Percentiles rank a stretch among this genome's conserved stretches.
Conservation (phyloP, 1,140 invertebrate genomes). For the Cyrtorhinus lividipennis region DNA sequence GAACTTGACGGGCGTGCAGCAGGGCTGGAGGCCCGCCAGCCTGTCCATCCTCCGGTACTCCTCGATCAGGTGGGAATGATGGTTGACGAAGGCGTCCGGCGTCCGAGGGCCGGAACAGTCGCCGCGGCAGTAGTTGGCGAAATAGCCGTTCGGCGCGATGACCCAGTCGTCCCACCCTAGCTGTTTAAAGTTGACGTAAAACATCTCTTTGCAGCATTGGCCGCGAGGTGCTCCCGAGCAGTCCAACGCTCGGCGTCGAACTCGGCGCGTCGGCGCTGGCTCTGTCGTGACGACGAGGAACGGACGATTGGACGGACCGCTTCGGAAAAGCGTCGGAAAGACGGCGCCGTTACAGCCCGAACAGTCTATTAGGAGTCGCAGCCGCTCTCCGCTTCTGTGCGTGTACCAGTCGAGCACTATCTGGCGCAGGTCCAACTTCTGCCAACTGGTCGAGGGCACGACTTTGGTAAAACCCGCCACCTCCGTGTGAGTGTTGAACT, state of each 20-base stretch:
- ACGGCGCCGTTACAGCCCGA: constrained; percentile 61
- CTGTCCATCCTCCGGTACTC: constrained; percentile 64
- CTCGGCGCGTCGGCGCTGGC: constrained; percentile 38
- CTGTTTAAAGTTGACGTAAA: constrained; percentile 79
- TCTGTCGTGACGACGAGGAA: constrained; percentile 73
- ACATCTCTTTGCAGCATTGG: constrained; percentile 79
- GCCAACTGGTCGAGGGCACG: constrained; percentile 56
- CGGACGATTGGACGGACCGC: constrained; percentile 39
- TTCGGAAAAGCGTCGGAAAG: constrained; percentile 31
- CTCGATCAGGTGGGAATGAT: constrained; percentile 79
- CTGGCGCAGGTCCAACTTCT: constrained; percentile 66
- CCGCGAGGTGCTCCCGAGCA: constrained; percentile 57
- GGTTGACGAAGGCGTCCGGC: constrained; percentile 68
- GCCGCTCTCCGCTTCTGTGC: constrained; percentile 36
- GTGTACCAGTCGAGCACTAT: constrained; percentile 58
- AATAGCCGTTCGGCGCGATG: constrained; percentile 70
- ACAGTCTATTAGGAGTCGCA: constrained; percentile 69
- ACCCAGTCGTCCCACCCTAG: constrained; percentile 93
- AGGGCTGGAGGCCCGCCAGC: constrained; percentile 63
- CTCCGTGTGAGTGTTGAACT: constrained; percentile 41
- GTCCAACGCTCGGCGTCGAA: constrained; percentile 63
- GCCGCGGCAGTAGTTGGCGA: constrained; percentile 87
- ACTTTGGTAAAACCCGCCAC: constrained; percentile 56
- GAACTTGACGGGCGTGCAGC: constrained; percentile 87
- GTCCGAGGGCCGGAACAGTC: constrained; percentile 62